Base-by-base conservation (phyloP, 2,797 vertebrate species). In the Nyctibius grandis region DNA sequence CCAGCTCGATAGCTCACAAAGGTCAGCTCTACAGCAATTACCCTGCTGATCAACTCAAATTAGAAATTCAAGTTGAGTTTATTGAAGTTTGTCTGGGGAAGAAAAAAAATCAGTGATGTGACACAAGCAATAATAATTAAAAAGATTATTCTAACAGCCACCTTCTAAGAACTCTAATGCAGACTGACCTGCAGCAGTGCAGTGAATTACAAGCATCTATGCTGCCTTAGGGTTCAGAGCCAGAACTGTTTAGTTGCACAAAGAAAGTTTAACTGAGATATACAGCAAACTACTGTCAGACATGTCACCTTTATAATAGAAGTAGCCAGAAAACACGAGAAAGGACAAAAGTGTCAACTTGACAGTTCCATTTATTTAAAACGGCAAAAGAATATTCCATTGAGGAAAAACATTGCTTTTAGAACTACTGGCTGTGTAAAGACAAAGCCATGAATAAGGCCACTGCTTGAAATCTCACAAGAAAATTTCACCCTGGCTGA, bases 321-420 rank as follows among this genome's bases (percentile, higher is more conserved):
- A 61, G 3, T 7, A 84, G 50, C 25, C 21, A 79, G 44, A 45
- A 50, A 78, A 48, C 31, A 68, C 23, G 4, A 67, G 31, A 50
- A 28, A 16, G 42, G 23, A 59, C 57, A 19, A 10, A 73, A 57
- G 65, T 28, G 20, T 25, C 44, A 91, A 29, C 13, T 25, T 25
- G 33, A 20, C 6, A 45, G 29, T 69, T 90, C 26, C 7, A 11
- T 86, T 79, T 86, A 86, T 87, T 96, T 87, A 45, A 91, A 95
- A 74, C 25, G 38, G 33, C 51, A 82, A 79, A 85, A 59, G 20
- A 76, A 21, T 50, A 40, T 56, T 76, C 61, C 28, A 18, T 1
- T 0, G 3, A 16, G 15, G 15, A 6, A 12, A 26, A n/a, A 56
- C 8, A 28, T 4, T 17, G 34, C 29, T 64, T 76, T 48, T 56